Evolutionary conservation across 1,140 invertebrate genomes (phyloP).

Genomic region (Scaptomyza pallida): DNA sequence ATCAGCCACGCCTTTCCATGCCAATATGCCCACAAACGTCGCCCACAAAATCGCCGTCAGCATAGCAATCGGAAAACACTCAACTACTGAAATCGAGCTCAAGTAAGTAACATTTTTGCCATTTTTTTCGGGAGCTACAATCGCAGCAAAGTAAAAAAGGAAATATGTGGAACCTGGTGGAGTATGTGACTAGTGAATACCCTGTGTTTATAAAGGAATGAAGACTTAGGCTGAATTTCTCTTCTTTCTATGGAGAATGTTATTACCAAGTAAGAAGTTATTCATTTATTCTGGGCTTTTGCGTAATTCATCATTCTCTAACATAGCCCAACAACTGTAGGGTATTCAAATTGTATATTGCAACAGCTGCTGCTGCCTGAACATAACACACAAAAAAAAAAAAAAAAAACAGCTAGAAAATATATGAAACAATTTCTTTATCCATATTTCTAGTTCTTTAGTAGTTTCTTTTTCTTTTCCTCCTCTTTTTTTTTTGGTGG

Average conservation of each 20-base stretch:
- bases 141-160: neutral
- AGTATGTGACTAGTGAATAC: neutral
- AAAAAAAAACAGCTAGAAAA: too few relatives aligned
- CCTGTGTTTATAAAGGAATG: too few relatives aligned
- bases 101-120: constrained; percentile 70
- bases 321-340: too few relatives aligned
- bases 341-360: constrained; percentile 31
- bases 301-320: too few relatives aligned
- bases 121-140: constrained; percentile 16
- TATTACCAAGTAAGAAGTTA: too few relatives aligned
- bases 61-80: constrained; percentile 75
- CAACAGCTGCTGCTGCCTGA: constrained; percentile 44
- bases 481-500: constrained; percentile 28
- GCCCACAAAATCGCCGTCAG: constrained; percentile 21
- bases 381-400: neutral
- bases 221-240: too few relatives aligned
- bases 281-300: too few relatives aligned
- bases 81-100: constrained; percentile 74
- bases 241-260: too few relatives aligned
- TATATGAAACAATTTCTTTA: constrained; percentile 42
- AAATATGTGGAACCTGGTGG: neutral
- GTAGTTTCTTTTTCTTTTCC: constrained; percentile 23
- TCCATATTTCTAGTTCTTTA: constrained; percentile 49
- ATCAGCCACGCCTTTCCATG: constrained; percentile 27
- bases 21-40: neutral